Percentiles rank a stretch among this genome's conserved stretches.
These are phyloP conservation scores for Hyphantria cunea DNA, from an alignment of 1,140 invertebrate genomes.

Conservation along the genomic window DNA sequence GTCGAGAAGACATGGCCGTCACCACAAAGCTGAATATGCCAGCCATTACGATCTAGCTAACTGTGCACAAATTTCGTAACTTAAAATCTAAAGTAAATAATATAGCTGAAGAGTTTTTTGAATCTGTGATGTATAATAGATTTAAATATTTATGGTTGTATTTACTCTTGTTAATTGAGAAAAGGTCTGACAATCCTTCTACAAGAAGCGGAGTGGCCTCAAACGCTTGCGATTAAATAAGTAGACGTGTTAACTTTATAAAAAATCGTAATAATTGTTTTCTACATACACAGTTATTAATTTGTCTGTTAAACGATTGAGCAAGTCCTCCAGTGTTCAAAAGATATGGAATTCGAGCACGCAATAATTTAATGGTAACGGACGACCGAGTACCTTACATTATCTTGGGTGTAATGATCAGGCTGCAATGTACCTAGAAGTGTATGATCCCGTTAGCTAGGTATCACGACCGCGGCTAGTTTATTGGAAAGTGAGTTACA, in stretches of 20 bases:
- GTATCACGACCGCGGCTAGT: slow-evolving; percentile 73
- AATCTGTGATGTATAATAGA: too few species aligned
- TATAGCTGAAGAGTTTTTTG: too few species aligned
- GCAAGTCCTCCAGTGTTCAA: too few species aligned
- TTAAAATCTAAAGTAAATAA: neutral
- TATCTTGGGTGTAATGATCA: slow-evolving; percentile 50
- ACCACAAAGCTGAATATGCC: slow-evolving; percentile 48
- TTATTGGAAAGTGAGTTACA: slow-evolving; percentile 77
- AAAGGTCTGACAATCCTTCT: too few species aligned
- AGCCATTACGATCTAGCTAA: slow-evolving; percentile 35
- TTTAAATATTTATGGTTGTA: too few species aligned
- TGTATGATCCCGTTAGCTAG: slow-evolving; percentile 73
- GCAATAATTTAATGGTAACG: slow-evolving; percentile 20
- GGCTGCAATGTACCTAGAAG: slow-evolving; percentile 51
- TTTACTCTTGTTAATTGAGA: too few species aligned
- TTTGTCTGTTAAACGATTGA: too few species aligned
- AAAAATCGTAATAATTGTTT: too few species aligned
- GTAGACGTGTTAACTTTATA: too few species aligned
- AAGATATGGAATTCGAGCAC: slow-evolving; percentile 21
- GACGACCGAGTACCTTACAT: slow-evolving; percentile 26
- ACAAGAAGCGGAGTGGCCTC: too few species aligned
- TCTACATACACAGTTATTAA: neutral
- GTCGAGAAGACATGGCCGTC: slow-evolving; percentile 51
- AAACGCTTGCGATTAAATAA: too few species aligned
- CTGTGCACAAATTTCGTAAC: slow-evolving; percentile 36